Evolutionary conservation across 2,888 invertebrate species (phyloP), one percentile per base, ranked within the genome.

Genomic region (Capitulum mitella): DNA sequence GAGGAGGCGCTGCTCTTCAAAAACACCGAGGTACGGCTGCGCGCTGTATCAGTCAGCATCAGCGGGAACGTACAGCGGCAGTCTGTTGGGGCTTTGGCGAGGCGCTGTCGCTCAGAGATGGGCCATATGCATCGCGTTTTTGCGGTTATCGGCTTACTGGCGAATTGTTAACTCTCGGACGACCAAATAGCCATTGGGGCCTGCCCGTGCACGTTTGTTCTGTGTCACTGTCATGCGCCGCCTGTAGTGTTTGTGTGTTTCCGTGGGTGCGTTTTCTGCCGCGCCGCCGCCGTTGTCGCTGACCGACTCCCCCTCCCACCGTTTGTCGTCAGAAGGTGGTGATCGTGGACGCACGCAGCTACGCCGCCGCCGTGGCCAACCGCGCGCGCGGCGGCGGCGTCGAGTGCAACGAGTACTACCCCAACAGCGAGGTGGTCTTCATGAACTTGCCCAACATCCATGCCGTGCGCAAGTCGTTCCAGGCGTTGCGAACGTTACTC

Each of bases 381-480:
- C 89, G 98, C 81, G 97, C 97, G 0, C 92, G 98, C 82, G 98
- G 98, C 78, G 98, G 98, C 70, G 98, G 98, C 78, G 96, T 94
- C 86, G 98, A 99, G 86, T 97, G 94, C 85, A 91, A 92, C 78
- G 97, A 97, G 86, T 97, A 97, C 89, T 98, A 98, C 88, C 93
- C 93, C 0, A 91, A 91, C 84, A 95, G 97, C 82, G 97, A 98
- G 87, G 95, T 98, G 79, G 93, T 95, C 87, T 99, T 97, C 86
- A 97, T 98, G 96, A 93, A 93, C 85, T 89, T 99, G 85, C 95
- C 97, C 79, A 99, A 99, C 87, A 98, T 99, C 83, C 98, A 99
- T 87, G 92, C 93, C 83, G 94, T 98, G 85, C 89, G 98, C 77
- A 92, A 93, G 84, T 95, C 96, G 87, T 98, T 97, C 88, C 92